phyloP scores from a whole-genome alignment of 2,888 invertebrate species.

The Muscina levida region DNA sequence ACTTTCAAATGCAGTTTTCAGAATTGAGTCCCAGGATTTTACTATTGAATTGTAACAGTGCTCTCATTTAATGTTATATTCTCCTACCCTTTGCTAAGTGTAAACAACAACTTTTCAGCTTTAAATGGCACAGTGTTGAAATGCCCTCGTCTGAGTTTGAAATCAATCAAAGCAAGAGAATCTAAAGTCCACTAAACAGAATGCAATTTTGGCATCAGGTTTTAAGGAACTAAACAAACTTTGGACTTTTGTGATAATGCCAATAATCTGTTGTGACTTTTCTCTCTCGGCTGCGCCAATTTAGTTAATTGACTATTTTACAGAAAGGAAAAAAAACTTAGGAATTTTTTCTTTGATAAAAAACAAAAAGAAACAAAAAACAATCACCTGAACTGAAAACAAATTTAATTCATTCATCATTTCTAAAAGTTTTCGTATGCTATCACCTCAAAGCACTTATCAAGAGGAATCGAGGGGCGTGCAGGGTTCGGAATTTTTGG shows the following conservation, averaged over 20 bases:
- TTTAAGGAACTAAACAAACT: background rate
- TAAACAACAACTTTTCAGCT: no score
- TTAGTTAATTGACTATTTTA: slow-evolving; percentile 53
- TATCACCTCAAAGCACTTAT: no score
- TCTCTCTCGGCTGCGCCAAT: slow-evolving; percentile 41
- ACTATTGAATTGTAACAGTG: no score
- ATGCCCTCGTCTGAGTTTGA: background rate
- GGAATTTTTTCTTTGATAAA: slow-evolving; percentile 22
- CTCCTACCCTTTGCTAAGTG: no score
- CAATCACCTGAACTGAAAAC: no score
- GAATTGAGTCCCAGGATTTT: no score
- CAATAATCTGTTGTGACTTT: slow-evolving; percentile 1
- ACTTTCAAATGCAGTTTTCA: no score
- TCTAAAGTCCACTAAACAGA: background rate
- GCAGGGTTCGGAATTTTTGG: background rate
- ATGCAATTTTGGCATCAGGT: background rate
- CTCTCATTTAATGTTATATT: no score
- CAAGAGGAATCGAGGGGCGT: background rate
- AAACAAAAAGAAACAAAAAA: no score
- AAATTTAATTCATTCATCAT: slow-evolving; percentile 60
- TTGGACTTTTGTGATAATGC: slow-evolving; percentile 7
- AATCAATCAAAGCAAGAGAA: background rate
- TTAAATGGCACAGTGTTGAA: slow-evolving; percentile 6
- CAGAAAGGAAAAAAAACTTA: no score
- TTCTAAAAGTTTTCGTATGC: background rate